These are phyloP conservation scores for Temnothorax longispinosus DNA, from an alignment of 1,140 invertebrate species.

Conservation along the genomic window DNA sequence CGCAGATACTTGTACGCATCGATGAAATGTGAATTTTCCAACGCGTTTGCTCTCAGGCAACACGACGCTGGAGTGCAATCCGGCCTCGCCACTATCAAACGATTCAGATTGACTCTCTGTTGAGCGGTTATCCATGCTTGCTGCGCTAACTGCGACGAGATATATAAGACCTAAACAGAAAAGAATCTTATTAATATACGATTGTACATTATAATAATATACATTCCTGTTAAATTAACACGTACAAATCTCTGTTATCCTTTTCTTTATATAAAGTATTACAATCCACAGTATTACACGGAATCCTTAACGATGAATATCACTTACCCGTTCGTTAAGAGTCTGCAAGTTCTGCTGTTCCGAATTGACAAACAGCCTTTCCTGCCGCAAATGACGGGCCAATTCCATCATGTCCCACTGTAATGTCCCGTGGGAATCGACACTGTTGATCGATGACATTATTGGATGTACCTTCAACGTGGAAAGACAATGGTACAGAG, in stretches of 20 bases:
- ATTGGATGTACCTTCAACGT: conserved; percentile 59
- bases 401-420: conserved; percentile 90
- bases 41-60: conserved; percentile 91
- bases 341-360: conserved; percentile 91
- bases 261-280: neutral
- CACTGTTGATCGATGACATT: conserved; percentile 84
- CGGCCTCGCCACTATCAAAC: conserved; percentile 91
- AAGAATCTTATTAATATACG: neutral
- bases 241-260: neutral
- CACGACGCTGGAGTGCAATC: conserved; percentile 91
- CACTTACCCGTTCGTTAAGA: conserved; percentile 90
- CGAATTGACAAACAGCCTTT: conserved; percentile 90
- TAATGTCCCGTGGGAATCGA: conserved; percentile 81
- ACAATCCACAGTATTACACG: neutral
- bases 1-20: conserved; percentile 95
- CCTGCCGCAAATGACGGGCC: conserved; percentile 90
- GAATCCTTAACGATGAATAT: neutral
- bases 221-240: neutral
- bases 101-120: conserved; percentile 94
- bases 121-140: conserved; percentile 95
- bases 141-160: conserved; percentile 90
- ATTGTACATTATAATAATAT: neutral
- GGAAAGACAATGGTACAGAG: neutral
- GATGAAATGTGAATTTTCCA: conserved; percentile 93
- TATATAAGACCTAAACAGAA: conserved; percentile 86